Evolutionary conservation across 2,113 vertebrate species (phyloP).

Genomic region (Mastomys natalensis): DNA sequence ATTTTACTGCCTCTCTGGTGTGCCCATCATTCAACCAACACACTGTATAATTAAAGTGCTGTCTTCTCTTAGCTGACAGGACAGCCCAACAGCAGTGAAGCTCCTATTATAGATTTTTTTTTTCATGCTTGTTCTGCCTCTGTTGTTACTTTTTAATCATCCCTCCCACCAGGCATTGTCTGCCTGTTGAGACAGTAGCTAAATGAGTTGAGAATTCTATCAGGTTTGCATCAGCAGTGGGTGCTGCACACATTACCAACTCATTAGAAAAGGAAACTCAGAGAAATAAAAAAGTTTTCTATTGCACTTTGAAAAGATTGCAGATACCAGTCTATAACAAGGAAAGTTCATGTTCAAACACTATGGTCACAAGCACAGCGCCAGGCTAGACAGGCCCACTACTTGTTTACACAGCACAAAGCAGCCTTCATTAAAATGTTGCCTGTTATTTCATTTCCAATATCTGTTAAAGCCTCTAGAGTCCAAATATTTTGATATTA

Average conservation of each 20-base stretch:
- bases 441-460: not conserved
- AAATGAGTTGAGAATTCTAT: constrained; percentile 85
- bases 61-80: constrained; percentile 73
- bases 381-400: constrained; percentile 55
- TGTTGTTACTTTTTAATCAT: constrained; percentile 84
- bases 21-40: constrained; percentile 53
- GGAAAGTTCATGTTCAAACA: constrained; percentile 56
- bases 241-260: constrained; percentile 76
- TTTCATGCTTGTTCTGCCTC: constrained; percentile 64
- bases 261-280: constrained; percentile 83
- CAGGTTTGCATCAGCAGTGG: constrained; percentile 81
- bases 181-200: constrained; percentile 77
- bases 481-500: not conserved
- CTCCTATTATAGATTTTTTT: constrained; percentile 78
- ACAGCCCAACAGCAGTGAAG: constrained; percentile 69
- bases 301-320: constrained; percentile 67
- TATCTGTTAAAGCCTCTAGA: not conserved
- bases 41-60: constrained; percentile 55
- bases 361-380: not conserved
- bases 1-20: constrained; percentile 41
- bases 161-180: constrained; percentile 82
- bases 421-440: constrained; percentile 26
- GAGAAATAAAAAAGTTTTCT: constrained; percentile 76
- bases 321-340: constrained; percentile 36
- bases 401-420: constrained; percentile 35